Evolutionary conservation across 2,113 vertebrate species (phyloP), one percentile per base, ranked within the genome.

Genomic region (Neoarius graeffei): DNA sequence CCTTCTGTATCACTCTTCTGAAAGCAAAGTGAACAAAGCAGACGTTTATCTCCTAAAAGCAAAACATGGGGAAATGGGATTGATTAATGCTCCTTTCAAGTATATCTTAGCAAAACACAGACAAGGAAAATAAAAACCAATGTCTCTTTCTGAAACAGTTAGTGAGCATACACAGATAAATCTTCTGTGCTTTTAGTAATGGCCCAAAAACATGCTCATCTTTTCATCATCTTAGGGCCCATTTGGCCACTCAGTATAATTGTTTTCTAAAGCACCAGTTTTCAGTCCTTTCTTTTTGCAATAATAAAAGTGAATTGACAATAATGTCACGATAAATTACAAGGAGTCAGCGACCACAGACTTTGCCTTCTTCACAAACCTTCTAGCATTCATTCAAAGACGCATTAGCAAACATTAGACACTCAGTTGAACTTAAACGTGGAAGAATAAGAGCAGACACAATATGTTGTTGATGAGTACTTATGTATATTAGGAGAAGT

Each of bases 61-160:
- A 74, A 86, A 77, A 87, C n/a, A 88, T 67, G 87, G 17, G 9
- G 52, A 64, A 9, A 74, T 77, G 56, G n/a, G 19, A 35, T 15
- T 54, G 62, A 90, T 87, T 84, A 85, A 66, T 81, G 73, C 30
- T 81, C 57, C 69, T 88, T 14, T 42, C 84, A 82, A 84, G 50
- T 87, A 50, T 88, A 77, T 87, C 57, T 87, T 35, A 66, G 60
- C 10, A 74, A 59, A 77, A 27, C 54, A 85, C 73, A 88, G 93
- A 90, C 91, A 92, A 87, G 56, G 88, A 30, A 62, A 92, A 92
- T 87, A 89, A 88, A 92, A 91, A 93, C 64, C 76, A 92, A 91
- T 90, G 60, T 52, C 23, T 90, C 87, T 82, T 80, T 54, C 69
- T 83, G 73, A 76, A 86, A 88, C 79, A 89, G 90, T 87, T 89